These are phyloP conservation scores for Hypomesus transpacificus DNA, from an alignment of 2,113 vertebrate genomes.

Conservation along the genomic window DNA sequence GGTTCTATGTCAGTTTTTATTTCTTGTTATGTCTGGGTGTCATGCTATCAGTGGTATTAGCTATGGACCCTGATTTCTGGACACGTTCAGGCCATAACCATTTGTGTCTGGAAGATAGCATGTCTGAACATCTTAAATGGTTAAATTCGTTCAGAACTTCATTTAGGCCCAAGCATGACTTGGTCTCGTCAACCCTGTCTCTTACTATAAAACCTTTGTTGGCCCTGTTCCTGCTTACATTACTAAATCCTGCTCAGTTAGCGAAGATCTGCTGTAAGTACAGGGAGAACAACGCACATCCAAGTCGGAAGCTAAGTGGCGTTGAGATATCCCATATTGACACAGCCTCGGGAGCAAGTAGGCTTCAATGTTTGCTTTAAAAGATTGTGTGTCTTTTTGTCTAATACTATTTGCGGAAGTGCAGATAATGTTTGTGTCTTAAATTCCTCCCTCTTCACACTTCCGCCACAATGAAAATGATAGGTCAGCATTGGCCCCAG, in stretches of 20 bases:
- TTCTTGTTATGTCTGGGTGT: no score
- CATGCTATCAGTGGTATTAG: no score
- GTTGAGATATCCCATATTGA: conserved; percentile 52
- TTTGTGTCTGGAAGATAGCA: no score
- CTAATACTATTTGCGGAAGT: no score
- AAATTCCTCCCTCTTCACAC: no score
- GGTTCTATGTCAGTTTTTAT: no score
- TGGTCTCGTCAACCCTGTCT: background rate
- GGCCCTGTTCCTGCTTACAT: background rate
- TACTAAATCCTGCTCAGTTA: background rate
- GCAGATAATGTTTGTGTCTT: no score
- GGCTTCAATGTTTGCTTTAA: conserved; percentile 61
- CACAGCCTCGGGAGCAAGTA: conserved; percentile 52
- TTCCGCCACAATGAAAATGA: background rate
- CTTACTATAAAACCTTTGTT: background rate
- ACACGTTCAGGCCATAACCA: no score
- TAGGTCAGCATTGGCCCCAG: background rate
- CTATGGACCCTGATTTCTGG: no score
- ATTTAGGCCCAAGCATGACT: background rate
- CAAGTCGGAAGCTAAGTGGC: conserved; percentile 25
- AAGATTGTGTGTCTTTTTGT: conserved; percentile 60
- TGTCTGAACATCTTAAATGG: no score
- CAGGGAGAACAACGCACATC: conserved; percentile 10
- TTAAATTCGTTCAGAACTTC: no score
- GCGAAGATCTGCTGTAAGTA: background rate